phyloP scores from a whole-genome alignment of 2,113 vertebrate genomes.

The Pomatorhinus ruficollis region DNA sequence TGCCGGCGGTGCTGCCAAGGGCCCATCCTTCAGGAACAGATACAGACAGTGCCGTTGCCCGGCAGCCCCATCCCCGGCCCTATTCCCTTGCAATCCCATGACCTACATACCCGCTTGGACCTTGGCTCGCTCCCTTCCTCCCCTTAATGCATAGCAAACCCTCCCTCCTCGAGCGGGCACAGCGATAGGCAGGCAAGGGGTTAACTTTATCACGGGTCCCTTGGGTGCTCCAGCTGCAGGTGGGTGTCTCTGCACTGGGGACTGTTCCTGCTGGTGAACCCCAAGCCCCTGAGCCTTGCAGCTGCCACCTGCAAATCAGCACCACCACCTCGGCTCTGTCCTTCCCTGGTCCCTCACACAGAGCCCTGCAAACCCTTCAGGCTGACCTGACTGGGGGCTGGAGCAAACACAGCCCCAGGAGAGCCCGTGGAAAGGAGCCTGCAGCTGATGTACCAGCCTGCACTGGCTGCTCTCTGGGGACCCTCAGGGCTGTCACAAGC shows the following conservation, averaged over 20 bases:
- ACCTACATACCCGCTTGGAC: slow-evolving; percentile 39
- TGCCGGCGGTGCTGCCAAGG: background rate
- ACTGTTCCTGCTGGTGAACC: background rate
- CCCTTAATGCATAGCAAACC: background rate
- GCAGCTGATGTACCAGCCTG: background rate
- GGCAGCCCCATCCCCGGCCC: background rate
- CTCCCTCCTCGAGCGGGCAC: background rate
- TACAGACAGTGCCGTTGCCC: slow-evolving; percentile 12
- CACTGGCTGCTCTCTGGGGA: background rate
- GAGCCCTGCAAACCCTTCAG: background rate
- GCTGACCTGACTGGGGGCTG: background rate
- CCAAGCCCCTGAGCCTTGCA: background rate
- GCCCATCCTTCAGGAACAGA: slow-evolving; percentile 1
- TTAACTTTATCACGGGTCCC: background rate
- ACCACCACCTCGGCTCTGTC: background rate
- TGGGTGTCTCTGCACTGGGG: background rate
- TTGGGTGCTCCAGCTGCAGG: background rate
- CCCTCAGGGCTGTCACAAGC: background rate
- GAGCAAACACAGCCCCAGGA: background rate
- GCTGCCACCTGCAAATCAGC: background rate
- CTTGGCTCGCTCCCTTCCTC: background rate
- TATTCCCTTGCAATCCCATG: background rate
- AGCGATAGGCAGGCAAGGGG: accelerated
- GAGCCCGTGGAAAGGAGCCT: background rate
- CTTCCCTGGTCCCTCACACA: background rate